These are phyloP conservation scores for Poecilia gillii DNA, from an alignment of 2,797 vertebrate genomes.

Conservation along the genomic window DNA sequence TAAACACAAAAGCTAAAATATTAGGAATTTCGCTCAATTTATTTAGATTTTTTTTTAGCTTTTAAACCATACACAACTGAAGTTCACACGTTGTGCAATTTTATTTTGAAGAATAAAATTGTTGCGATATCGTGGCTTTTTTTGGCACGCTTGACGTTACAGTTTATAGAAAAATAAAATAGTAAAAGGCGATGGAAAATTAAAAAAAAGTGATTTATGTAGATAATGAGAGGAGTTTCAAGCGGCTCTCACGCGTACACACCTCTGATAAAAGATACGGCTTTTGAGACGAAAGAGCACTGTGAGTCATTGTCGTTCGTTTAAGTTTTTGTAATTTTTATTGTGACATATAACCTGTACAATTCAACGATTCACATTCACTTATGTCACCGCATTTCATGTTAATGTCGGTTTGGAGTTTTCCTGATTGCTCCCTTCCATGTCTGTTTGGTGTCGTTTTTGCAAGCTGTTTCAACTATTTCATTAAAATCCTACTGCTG, in stretches of 20 bases:
- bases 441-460: not conserved
- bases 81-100: not conserved
- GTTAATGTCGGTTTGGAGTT: not conserved
- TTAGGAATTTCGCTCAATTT: not conserved
- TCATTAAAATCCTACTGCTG: not conserved
- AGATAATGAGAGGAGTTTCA: not conserved
- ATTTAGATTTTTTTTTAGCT: accelerated
- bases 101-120: conserved; percentile 23
- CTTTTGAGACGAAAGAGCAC: not conserved
- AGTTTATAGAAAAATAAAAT: not conserved
- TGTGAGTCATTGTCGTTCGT: not conserved
- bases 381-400: not conserved
- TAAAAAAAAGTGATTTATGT: not conserved
- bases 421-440: not conserved
- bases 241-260: not conserved
- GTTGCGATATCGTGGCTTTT: accelerated
- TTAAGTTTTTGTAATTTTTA: not conserved
- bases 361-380: not conserved
- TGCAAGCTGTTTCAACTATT: not conserved
- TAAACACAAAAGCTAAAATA: accelerated
- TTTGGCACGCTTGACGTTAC: conserved; percentile 21
- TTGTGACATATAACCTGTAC: not conserved
- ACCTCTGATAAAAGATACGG: not conserved
- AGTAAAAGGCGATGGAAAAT: not conserved
- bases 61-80: accelerated